These are phyloP conservation scores for Colostygia pectinataria DNA, from an alignment of 2,888 invertebrate genomes.

Conservation along the genomic window DNA sequence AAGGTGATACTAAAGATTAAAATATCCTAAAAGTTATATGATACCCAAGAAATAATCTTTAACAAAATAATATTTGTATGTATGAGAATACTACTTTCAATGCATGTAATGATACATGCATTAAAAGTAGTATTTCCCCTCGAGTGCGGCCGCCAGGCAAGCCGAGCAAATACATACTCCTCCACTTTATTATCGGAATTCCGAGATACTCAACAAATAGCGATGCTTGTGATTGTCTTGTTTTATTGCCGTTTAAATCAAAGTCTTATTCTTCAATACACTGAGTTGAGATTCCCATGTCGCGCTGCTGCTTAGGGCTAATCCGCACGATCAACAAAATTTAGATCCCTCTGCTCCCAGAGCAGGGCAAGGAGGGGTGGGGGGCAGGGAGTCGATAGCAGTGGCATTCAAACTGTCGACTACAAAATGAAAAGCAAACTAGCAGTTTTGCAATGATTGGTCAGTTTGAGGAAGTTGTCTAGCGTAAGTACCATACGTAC, in stretches of 20 bases:
- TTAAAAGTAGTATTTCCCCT: too few species aligned
- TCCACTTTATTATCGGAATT: conserved; percentile 32
- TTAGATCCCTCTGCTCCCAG: conserved; percentile 14
- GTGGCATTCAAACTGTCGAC: conserved; percentile 6
- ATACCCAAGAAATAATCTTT: too few species aligned
- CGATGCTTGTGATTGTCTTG: conserved; percentile 25
- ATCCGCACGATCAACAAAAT: conserved; percentile 37
- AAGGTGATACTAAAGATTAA: too few species aligned
- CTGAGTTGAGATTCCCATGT: conserved; percentile 13
- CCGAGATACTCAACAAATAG: conserved; percentile 31
- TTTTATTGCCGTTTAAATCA: conserved; percentile 13
- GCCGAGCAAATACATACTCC: conserved; percentile 10
- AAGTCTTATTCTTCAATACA: conserved; percentile 4
- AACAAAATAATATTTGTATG: too few species aligned
- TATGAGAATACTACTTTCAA: too few species aligned
- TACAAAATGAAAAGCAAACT: not conserved
- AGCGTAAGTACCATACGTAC: too few species aligned
- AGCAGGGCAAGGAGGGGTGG: not conserved
- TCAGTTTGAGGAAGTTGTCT: not conserved
- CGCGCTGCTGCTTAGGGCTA: conserved; percentile 21
- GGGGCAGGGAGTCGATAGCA: conserved; percentile 2
- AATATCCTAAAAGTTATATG: too few species aligned
- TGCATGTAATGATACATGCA: too few species aligned
- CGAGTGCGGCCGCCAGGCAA: too few species aligned
- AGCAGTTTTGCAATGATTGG: not conserved